Evolutionary conservation across 2,888 invertebrate genomes (phyloP), one percentile per base, ranked within the genome.

Genomic region (Lithophane ornitopus): DNA sequence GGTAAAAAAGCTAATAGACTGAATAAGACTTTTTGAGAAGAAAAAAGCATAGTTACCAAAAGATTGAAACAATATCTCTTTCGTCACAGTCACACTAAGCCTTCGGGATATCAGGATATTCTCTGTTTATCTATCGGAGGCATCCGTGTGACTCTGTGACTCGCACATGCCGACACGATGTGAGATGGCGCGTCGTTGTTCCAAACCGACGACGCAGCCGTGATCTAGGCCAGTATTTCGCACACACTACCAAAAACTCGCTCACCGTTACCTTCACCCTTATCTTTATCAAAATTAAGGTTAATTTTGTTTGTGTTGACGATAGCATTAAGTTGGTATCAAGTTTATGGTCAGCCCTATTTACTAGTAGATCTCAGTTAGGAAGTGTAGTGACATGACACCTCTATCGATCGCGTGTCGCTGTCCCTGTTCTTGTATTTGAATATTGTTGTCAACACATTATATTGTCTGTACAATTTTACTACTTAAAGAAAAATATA

Each of bases 111-210:
- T 93, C 44, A n/a, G 87, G 85, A 89, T 89, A 92, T 93, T 92
- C 91, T 86, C 77, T 82, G 87, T 93, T 81, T 95, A 95, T 96
- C 95, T 93, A 92, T 92, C 85, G 87, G 88, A 94, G 92, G 91
- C 94, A 95, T 94, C 94, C 92, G 86, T 82, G 86, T 82, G 89
- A 89, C 89, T 87, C 88, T 82, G 87, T 82, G 89, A 90, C 89
- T 87, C 87, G 90, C 89, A 91, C 93, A 92, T 94, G 89, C 93
- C 94, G 86, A 91, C 93, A 93, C 92, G 93, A 78, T 69, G 78
- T 70, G 70, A 84, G 84, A 91, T 88, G 89, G 84, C 89, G 88
- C 88, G 87, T 90, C 88, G 76, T 58, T 89, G 87, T 70, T 56
- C 81, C 80, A 87, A 85, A 90, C 90, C 89, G 87, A 89, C 34